Evolutionary conservation across 2,797 vertebrate genomes (phyloP).

Genomic region (Heterohyrax brucei): DNA sequence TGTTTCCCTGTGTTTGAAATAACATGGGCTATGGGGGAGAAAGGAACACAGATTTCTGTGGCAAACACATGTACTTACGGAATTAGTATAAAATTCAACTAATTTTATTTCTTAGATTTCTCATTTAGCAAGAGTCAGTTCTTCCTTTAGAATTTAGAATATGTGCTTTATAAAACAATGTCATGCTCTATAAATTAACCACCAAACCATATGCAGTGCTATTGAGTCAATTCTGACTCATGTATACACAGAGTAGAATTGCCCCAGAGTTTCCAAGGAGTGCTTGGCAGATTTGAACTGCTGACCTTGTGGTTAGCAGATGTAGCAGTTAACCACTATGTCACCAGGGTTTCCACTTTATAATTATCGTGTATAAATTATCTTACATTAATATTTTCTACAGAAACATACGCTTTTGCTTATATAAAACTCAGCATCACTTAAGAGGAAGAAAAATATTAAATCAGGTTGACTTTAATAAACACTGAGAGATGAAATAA

Average conservation of each 20-base stretch:
- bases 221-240: no score
- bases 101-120: constrained; percentile 4
- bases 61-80: neutral
- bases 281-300: no score
- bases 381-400: constrained; percentile 49
- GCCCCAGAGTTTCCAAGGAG: no score
- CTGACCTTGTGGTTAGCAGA: no score
- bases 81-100: constrained; percentile 26
- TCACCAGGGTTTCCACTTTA: no score
- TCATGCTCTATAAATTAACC: neutral
- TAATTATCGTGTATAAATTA: neutral
- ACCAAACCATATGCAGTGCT: no score
- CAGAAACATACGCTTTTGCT: neutral
- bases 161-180: constrained; percentile 22
- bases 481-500: constrained; percentile 8
- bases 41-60: neutral
- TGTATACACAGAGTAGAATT: no score
- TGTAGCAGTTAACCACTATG: no score
- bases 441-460: constrained; percentile 32
- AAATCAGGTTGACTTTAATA: constrained; percentile 41
- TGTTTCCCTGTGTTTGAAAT: constrained; percentile 3
- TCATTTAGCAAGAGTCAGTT: neutral
- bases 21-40: neutral
- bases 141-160: constrained; percentile 14
- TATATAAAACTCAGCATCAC: constrained; percentile 30